Conservation (phyloP, 2,888 invertebrate genomes). For the Tinea pellionella region DNA sequence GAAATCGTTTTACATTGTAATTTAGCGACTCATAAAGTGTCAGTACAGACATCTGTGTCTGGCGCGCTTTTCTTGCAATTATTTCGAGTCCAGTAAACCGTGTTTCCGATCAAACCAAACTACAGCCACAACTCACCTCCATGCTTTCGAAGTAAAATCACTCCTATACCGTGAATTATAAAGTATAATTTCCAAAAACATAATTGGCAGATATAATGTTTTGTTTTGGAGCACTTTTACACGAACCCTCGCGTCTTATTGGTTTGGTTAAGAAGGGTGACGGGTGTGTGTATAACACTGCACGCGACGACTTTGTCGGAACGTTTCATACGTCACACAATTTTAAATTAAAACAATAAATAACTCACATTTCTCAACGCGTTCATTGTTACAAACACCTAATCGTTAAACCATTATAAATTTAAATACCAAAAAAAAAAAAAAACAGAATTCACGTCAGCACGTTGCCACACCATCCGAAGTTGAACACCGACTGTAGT, state of each 20-base stretch:
- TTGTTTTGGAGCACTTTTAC: constrained; percentile 14
- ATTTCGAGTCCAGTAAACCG: neutral
- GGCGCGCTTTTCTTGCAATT: constrained; percentile 5
- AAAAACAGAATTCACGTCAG: neutral
- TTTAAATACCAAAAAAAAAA: neutral
- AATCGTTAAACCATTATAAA: neutral
- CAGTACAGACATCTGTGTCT: neutral
- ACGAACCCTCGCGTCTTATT: constrained; percentile 61
- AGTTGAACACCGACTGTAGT: neutral
- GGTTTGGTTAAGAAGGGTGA: constrained; percentile 60
- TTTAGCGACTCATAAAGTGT: neutral
- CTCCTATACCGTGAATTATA: neutral
- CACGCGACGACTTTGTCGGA: constrained; percentile 46
- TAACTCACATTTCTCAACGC: neutral
- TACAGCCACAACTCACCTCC: neutral
- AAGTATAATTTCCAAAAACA: neutral
- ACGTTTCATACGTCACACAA: constrained; percentile 22
- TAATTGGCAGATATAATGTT: neutral
- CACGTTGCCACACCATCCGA: neutral
- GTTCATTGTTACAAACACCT: neutral
- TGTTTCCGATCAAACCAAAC: neutral
- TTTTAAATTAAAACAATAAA: neutral
- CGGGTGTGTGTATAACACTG: constrained; percentile 29
- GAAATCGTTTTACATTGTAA: neutral
- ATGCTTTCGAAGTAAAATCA: neutral